These are phyloP conservation scores for Synanthedon tipuliformis DNA, from an alignment of 2,888 invertebrate species.

Conservation along the genomic window DNA sequence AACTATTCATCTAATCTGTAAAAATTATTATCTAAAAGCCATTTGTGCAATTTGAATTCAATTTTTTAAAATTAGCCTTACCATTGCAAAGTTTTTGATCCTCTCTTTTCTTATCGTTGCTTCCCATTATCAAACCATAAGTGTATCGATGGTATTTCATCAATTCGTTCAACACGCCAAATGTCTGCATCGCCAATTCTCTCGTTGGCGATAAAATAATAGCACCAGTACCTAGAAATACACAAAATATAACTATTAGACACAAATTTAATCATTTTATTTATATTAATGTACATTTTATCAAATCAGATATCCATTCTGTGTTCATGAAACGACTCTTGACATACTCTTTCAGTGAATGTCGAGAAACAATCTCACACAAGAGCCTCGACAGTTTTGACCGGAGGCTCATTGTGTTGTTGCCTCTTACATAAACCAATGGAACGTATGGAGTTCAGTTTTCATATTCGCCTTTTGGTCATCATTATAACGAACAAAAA, in stretches of 20 bases:
- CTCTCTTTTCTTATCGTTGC: slow-evolving; percentile 91
- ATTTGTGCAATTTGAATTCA: too few species aligned
- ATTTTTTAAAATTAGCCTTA: slow-evolving; percentile 13
- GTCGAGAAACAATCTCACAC: slow-evolving; percentile 22
- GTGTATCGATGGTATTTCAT: slow-evolving; percentile 94
- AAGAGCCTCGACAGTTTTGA: slow-evolving; percentile 52
- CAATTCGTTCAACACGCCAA: slow-evolving; percentile 94
- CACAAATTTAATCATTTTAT: background rate
- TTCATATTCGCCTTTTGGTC: slow-evolving; percentile 75
- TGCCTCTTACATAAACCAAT: slow-evolving; percentile 17
- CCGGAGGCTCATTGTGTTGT: slow-evolving; percentile 38
- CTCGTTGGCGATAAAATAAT: slow-evolving; percentile 96
- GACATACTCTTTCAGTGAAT: slow-evolving; percentile 27
- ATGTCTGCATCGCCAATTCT: slow-evolving; percentile 97
- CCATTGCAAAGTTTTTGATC: slow-evolving; percentile 91
- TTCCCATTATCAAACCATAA: slow-evolving; percentile 95
- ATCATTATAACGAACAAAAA: slow-evolving; percentile 36
- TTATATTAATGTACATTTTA: background rate
- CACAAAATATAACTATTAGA: background rate
- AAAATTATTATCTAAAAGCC: too few species aligned
- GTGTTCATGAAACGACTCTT: slow-evolving; percentile 52
- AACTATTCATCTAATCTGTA: too few species aligned
- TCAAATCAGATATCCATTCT: slow-evolving; percentile 65
- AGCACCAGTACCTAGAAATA: slow-evolving; percentile 82
- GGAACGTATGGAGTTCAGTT: slow-evolving; percentile 33